A percentile compares a stretch with the other conserved stretches of the same genome.
phyloP scores from a whole-genome alignment of 2,888 invertebrate genomes.

The Philaethria dido region DNA sequence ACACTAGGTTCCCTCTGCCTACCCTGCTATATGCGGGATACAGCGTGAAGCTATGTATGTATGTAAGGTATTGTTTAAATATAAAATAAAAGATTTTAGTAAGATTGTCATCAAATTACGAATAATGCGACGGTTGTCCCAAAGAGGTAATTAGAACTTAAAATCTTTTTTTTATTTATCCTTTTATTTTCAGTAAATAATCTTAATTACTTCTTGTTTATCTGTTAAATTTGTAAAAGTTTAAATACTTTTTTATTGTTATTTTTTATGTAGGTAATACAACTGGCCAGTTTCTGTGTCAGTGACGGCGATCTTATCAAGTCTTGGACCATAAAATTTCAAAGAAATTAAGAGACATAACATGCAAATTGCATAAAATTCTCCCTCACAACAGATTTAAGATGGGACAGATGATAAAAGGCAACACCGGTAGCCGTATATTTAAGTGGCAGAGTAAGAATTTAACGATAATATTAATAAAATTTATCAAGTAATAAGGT shows the following conservation, averaged over 20 bases:
- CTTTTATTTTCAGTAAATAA: no score
- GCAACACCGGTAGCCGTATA: conserved; percentile 41
- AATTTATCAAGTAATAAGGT: conserved; percentile 32
- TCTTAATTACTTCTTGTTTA: neutral
- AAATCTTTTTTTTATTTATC: no score
- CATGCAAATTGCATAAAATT: conserved; percentile 26
- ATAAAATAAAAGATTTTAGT: no score
- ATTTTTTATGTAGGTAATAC: neutral
- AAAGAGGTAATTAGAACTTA: neutral
- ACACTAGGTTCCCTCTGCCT: no score
- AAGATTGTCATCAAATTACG: no score
- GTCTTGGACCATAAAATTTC: conserved; percentile 28
- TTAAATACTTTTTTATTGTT: neutral
- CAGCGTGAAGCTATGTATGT: no score
- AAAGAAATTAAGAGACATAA: conserved; percentile 23
- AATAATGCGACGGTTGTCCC: no score
- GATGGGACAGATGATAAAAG: conserved; percentile 30
- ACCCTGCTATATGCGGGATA: no score
- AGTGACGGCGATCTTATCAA: conserved; percentile 23
- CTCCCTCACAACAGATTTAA: conserved; percentile 20
- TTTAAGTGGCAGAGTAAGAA: conserved; percentile 32
- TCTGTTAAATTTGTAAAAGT: neutral
- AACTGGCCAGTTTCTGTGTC: conserved; percentile 1
- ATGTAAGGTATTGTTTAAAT: no score
- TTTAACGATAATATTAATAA: conserved; percentile 34